phyloP scores from a whole-genome alignment of 2,113 vertebrate genomes.

The Taxidea taxus region DNA sequence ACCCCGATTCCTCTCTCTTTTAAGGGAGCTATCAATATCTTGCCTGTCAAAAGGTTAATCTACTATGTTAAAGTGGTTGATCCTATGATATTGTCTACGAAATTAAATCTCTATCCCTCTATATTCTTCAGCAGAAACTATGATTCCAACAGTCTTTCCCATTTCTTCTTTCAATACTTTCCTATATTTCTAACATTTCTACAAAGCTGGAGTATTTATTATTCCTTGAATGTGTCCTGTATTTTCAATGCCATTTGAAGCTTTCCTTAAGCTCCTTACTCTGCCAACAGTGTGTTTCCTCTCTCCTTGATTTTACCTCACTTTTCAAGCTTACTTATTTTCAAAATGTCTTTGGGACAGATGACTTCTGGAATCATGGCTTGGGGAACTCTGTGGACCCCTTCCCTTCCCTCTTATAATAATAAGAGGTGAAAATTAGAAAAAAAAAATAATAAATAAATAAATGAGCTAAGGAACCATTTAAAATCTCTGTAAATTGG shows the following conservation, averaged over 20 bases:
- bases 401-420: fast-evolving
- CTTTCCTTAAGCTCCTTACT: neutral
- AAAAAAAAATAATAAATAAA: neutral
- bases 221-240: neutral
- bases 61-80: neutral
- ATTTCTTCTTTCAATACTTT: neutral
- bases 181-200: neutral
- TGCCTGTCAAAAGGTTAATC: neutral
- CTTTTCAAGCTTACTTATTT: neutral
- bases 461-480: neutral
- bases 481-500: neutral
- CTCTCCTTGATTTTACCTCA: neutral
- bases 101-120: neutral
- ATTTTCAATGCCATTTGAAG: neutral
- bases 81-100: neutral
- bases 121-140: neutral
- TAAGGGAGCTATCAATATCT: neutral
- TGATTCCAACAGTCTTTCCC: neutral
- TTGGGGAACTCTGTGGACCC: neutral
- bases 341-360: neutral
- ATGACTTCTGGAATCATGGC: neutral
- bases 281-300: neutral
- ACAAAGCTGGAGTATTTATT: neutral
- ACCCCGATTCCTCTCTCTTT: neutral
- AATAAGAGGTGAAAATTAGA: neutral